These are phyloP conservation scores for Nilaparvata lugens DNA, from an alignment of 1,140 invertebrate species.

Conservation along the genomic window DNA sequence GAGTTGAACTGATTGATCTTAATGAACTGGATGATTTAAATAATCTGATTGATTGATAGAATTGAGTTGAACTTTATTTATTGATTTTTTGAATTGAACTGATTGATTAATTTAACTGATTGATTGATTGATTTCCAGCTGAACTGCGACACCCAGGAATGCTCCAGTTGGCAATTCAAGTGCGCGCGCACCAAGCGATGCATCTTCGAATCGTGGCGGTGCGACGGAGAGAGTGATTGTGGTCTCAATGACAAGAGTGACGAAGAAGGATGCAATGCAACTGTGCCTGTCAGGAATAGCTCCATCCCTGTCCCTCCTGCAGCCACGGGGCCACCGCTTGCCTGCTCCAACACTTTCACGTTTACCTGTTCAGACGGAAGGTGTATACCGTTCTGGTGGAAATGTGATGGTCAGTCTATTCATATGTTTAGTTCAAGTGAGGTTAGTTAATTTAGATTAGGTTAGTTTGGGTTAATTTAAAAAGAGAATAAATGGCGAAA, in stretches of 20 bases:
- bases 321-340: background rate
- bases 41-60: too few species aligned
- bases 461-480: too few species aligned
- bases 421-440: too few species aligned
- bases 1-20: too few species aligned
- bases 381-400: slow-evolving; percentile 81
- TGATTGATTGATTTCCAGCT: too few species aligned
- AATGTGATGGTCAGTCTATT: slow-evolving; percentile 47
- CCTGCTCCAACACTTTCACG: slow-evolving; percentile 32
- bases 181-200: slow-evolving; percentile 44
- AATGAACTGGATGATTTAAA: too few species aligned
- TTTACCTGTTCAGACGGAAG: slow-evolving; percentile 57
- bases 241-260: slow-evolving; percentile 39
- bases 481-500: too few species aligned
- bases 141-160: slow-evolving; percentile 29
- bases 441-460: too few species aligned
- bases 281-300: slow-evolving; percentile 12
- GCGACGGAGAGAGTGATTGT: slow-evolving; percentile 63
- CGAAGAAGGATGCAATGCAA: slow-evolving; percentile 54
- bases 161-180: slow-evolving; percentile 41
- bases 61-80: background rate
- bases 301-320: background rate
- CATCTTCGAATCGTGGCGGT: slow-evolving; percentile 73
- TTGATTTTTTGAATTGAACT: background rate
- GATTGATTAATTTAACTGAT: too few species aligned